Evolutionary conservation across 1,140 invertebrate genomes (phyloP).

Genomic region (Chrysoperla carnea): DNA sequence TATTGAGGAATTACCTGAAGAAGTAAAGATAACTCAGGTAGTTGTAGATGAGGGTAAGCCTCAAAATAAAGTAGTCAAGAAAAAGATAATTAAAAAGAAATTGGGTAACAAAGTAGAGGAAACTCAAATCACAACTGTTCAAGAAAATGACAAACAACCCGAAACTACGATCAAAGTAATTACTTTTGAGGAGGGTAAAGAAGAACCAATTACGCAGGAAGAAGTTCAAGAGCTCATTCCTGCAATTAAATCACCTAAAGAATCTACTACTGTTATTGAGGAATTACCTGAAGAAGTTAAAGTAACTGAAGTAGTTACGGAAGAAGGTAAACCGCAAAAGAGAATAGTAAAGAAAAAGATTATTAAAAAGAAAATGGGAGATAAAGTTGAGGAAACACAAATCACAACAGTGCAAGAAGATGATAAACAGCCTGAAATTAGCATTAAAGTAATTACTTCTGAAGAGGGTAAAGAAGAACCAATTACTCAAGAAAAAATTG

Average conservation of each 20-base stretch:
- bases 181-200: constrained; percentile 10
- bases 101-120: constrained; percentile 14
- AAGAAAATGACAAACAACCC: constrained; percentile 15
- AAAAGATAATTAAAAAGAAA: constrained; percentile 13
- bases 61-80: constrained; percentile 9
- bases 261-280: constrained; percentile 9
- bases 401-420: constrained; percentile 7
- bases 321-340: constrained; percentile 15
- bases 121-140: constrained; percentile 14
- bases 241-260: constrained; percentile 1
- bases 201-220: constrained; percentile 5
- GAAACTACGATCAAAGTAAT: constrained; percentile 12
- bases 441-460: constrained; percentile 7
- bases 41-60: constrained; percentile 1
- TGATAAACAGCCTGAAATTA: constrained; percentile 7
- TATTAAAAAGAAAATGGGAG: constrained; percentile 6
- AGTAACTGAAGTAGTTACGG: constrained; percentile 7
- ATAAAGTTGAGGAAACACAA: constrained; percentile 6
- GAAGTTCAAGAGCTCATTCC: not conserved
- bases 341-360: constrained; percentile 14
- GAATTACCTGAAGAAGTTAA: constrained; percentile 13
- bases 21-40: not conserved
- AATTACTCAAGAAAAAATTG: constrained; percentile 5
- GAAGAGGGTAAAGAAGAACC: not conserved
- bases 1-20: constrained; percentile 5